A percentile compares a stretch with the other conserved stretches of the same genome.
phyloP scores from a whole-genome alignment of 1,140 invertebrate species.

The Hypsibius dujardini region DNA sequence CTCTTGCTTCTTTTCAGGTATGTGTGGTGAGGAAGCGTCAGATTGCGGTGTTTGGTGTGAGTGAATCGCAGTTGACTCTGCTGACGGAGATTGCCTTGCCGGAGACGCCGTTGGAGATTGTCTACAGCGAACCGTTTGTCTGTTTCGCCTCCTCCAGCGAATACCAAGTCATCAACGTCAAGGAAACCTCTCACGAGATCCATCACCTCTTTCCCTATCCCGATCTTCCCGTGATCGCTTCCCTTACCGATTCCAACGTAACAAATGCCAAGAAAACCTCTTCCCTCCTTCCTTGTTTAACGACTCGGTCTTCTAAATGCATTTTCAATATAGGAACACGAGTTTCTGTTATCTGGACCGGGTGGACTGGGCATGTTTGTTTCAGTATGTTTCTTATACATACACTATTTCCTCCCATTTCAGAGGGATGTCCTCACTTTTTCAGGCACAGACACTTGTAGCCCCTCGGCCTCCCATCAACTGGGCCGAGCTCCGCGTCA shows the following conservation, averaged over 20 bases:
- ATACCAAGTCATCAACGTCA: slow-evolving; percentile 10
- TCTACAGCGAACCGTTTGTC: slow-evolving; percentile 14
- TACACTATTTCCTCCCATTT: too few species aligned
- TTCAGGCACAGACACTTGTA: not conserved
- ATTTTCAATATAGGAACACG: not conserved
- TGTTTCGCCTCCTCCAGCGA: not conserved
- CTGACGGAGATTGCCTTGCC: not conserved
- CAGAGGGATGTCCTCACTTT: too few species aligned
- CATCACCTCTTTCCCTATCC: not conserved
- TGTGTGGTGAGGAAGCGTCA: not conserved
- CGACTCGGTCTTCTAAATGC: too few species aligned
- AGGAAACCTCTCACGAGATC: not conserved
- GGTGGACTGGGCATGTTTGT: slow-evolving; percentile 16
- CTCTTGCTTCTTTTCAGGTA: not conserved
- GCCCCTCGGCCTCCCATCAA: slow-evolving; percentile 9
- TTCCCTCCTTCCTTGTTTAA: too few species aligned
- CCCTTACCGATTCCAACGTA: slow-evolving; percentile 1
- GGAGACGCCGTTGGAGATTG: not conserved
- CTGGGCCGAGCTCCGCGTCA: slow-evolving; percentile 3
- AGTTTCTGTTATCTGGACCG: slow-evolving; percentile 11
- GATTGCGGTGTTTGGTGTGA: not conserved
- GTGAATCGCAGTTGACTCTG: not conserved
- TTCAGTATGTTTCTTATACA: not conserved
- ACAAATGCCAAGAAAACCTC: too few species aligned
- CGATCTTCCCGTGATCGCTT: not conserved